Evolutionary conservation across 1,140 invertebrate genomes (phyloP).

Genomic region (Harlomillsia oculata): DNA sequence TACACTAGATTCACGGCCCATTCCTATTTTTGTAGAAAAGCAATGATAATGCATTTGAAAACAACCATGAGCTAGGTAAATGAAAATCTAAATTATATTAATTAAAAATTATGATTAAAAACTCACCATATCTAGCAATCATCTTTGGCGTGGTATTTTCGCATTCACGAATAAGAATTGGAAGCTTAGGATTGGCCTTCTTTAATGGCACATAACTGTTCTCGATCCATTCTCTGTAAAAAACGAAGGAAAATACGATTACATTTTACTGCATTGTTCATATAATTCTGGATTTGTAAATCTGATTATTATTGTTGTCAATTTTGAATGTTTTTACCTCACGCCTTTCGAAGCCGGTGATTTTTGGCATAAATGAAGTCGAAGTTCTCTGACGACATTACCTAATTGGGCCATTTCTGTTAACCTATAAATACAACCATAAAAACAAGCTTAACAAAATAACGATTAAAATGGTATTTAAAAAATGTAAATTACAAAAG

Average conservation of each 20-base stretch:
- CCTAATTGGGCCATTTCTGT: too few species aligned
- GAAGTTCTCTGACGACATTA: slow-evolving; percentile 61
- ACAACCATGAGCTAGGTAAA: not conserved
- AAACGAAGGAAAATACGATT: slow-evolving; percentile 12
- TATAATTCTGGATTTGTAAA: too few species aligned
- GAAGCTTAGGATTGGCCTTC: slow-evolving; percentile 74
- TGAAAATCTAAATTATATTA: too few species aligned
- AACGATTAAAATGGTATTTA: too few species aligned
- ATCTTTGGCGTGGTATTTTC: slow-evolving; percentile 70
- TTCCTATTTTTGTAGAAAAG: slow-evolving; percentile 53
- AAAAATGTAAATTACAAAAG: too few species aligned
- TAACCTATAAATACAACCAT: too few species aligned
- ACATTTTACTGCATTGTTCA: slow-evolving; percentile 4
- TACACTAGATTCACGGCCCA: slow-evolving; percentile 59
- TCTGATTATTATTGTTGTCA: too few species aligned
- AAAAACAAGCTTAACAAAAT: too few species aligned
- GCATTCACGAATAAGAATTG: slow-evolving; percentile 87
- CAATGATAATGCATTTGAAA: not conserved
- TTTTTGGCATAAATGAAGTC: slow-evolving; percentile 75
- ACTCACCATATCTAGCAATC: slow-evolving; percentile 85
- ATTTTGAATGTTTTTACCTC: slow-evolving; percentile 52
- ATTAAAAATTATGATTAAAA: too few species aligned
- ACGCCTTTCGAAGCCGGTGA: slow-evolving; percentile 67
- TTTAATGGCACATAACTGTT: slow-evolving; percentile 79
- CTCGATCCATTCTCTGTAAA: slow-evolving; percentile 75